These are phyloP conservation scores for Fopius arisanus DNA, from an alignment of 1,140 invertebrate species.

Conservation along the genomic window DNA sequence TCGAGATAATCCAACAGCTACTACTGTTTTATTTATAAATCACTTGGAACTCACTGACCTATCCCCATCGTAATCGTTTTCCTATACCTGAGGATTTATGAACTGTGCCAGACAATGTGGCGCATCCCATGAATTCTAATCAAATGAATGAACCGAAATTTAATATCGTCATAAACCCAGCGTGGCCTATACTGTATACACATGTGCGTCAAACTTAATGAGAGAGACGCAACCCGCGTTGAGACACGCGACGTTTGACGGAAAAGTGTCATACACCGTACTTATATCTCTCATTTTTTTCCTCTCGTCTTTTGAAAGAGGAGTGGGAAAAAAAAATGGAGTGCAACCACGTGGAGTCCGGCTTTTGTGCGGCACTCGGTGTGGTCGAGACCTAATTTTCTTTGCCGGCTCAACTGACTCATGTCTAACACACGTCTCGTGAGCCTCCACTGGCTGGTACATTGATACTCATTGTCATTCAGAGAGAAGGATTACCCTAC, in stretches of 20 bases:
- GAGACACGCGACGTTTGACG: too few species aligned
- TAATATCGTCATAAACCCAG: neutral
- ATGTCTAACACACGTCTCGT: neutral
- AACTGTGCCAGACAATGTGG: too few species aligned
- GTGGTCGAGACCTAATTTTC: conserved; percentile 22
- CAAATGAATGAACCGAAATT: too few species aligned
- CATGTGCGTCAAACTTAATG: too few species aligned
- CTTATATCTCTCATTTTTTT: neutral
- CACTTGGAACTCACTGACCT: too few species aligned
- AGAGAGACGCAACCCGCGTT: too few species aligned
- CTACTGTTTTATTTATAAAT: too few species aligned
- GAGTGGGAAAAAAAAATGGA: neutral
- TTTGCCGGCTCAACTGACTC: neutral
- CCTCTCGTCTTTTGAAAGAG: neutral
- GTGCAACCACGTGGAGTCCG: conserved; percentile 16
- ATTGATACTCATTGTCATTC: neutral
- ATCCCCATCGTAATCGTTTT: too few species aligned
- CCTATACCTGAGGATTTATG: too few species aligned
- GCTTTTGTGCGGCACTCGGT: conserved; percentile 16
- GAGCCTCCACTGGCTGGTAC: neutral
- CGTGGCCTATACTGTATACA: neutral
- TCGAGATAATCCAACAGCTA: too few species aligned
- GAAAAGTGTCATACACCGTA: too few species aligned
- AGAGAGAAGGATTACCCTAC: neutral
- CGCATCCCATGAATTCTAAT: too few species aligned